Base-by-base conservation (phyloP, 2,888 invertebrate species). In the Phyllotreta cruciferae region DNA sequence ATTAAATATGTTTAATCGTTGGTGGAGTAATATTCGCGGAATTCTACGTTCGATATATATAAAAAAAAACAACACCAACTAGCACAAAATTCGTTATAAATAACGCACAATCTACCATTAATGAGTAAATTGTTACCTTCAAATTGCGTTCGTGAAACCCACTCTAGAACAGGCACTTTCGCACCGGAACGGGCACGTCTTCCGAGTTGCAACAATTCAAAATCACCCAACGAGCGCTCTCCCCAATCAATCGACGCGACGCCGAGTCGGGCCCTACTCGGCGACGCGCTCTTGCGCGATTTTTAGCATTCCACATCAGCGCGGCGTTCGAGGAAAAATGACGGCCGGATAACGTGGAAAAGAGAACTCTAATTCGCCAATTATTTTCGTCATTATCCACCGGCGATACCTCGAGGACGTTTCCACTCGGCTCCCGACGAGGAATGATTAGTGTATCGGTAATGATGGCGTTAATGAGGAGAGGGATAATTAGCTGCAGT, bases 321-420 rank as follows among this genome's bases (percentile, higher is more conserved):
- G 24, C 58, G 49, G 57, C 44, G 53, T 60, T 66, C 62, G 60
- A 60, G 34, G 66, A 62, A 66, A 56, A 66, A 63, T 63, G 45
- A 53, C 55, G 56, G 56, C 55, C 56, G 55, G 24, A 49, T 42
- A 35, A 44, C 14, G 37, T 49, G 39, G 41, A 54, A n/a, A 42
- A 55, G 42, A 54, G 35, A 14, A 45, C 62, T 62, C 45, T 60
- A 67, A 64, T 65, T 63, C 62, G 62, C 63, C 67, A 69, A 72
- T 66, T 66, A 62, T 66, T 58, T 62, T 63, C 44, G 49, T 63
- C 60, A 63, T 63, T 63, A 63, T 63, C 41, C 54, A 50, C 39
- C 55, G 55, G 49, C 55, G 49, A 38, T 41, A 41, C 42, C 58
- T 49, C 45, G 39, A 57, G 52, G 58, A 63, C 61, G 42, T 56